Conservation (phyloP, 2,888 invertebrate genomes). For the Dicranocentrus wangi region DNA sequence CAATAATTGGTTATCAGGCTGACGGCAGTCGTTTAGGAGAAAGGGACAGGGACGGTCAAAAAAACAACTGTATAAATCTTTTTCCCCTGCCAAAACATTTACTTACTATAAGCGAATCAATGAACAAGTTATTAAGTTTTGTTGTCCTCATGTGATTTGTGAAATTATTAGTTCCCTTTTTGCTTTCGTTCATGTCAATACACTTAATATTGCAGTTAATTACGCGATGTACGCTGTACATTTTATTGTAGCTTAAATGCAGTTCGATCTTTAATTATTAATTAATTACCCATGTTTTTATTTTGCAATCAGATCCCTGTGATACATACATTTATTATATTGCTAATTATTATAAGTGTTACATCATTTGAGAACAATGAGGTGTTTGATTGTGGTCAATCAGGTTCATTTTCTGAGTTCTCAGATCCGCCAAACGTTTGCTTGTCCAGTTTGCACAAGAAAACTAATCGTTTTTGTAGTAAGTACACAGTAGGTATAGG, state of each 20-base stretch:
- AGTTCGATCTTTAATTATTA: constrained; percentile 51
- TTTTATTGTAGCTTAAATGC: constrained; percentile 25
- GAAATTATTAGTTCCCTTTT: constrained; percentile 58
- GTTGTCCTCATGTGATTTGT: constrained; percentile 60
- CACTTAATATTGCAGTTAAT: constrained; percentile 22
- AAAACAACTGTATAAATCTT: not conserved
- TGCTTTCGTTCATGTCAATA: constrained; percentile 55
- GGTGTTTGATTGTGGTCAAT: not conserved
- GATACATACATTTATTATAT: constrained; percentile 57
- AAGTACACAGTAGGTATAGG: too few relatives aligned
- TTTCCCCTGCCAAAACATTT: constrained; percentile 26
- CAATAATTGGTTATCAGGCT: constrained; percentile 30
- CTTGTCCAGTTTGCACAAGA: constrained; percentile 51
- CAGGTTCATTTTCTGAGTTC: not conserved
- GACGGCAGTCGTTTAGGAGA: not conserved
- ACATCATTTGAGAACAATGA: not conserved
- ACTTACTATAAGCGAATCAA: constrained; percentile 11
- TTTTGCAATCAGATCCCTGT: constrained; percentile 68
- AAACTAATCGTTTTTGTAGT: constrained; percentile 12
- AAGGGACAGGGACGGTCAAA: not conserved
- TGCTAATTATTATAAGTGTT: constrained; percentile 18
- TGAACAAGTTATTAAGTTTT: constrained; percentile 10
- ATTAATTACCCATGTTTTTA: constrained; percentile 50
- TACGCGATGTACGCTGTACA: not conserved
- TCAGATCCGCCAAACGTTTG: constrained; percentile 59